Percentiles rank a stretch among this genome's conserved stretches.
phyloP scores from a whole-genome alignment of 2,888 invertebrate species.

The Thymelicus sylvestris region DNA sequence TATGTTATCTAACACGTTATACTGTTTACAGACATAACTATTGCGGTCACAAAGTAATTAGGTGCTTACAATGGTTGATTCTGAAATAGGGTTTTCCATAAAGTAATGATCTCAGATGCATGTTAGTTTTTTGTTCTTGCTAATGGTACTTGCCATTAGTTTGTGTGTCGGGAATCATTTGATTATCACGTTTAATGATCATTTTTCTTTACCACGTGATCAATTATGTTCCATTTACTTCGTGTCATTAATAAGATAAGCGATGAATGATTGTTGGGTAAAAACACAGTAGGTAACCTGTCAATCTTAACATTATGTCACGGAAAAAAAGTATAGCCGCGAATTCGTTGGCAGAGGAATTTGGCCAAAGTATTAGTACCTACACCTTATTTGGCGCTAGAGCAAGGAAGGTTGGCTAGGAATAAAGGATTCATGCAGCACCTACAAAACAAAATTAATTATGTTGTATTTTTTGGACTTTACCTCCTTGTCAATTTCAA shows the following conservation, averaged over 20 bases:
- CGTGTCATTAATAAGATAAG: not conserved
- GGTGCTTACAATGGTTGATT: not conserved
- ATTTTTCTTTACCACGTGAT: constrained; percentile 16
- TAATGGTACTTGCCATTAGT: constrained; percentile 30
- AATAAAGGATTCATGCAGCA: too few relatives aligned
- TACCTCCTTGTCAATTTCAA: too few relatives aligned
- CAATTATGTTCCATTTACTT: constrained; percentile 24
- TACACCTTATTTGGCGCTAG: too few relatives aligned
- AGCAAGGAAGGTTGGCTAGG: too few relatives aligned
- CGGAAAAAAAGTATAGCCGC: too few relatives aligned
- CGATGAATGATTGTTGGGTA: not conserved
- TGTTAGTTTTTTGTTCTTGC: constrained; percentile 23
- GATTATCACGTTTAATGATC: constrained; percentile 29
- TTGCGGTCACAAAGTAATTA: constrained; percentile 14
- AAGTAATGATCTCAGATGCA: constrained; percentile 16
- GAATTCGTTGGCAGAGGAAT: too few relatives aligned
- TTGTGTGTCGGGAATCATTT: constrained; percentile 29
- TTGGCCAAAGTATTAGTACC: too few relatives aligned
- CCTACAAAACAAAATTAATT: too few relatives aligned
- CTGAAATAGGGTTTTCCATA: constrained; percentile 16
- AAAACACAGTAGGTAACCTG: too few relatives aligned
- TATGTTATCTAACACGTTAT: not conserved
- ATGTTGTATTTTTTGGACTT: too few relatives aligned
- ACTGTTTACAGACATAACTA: not conserved
- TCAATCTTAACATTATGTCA: too few relatives aligned